Evolutionary conservation across 2,797 vertebrate genomes (phyloP).

Genomic region (Platyrinchus mystaceus): DNA sequence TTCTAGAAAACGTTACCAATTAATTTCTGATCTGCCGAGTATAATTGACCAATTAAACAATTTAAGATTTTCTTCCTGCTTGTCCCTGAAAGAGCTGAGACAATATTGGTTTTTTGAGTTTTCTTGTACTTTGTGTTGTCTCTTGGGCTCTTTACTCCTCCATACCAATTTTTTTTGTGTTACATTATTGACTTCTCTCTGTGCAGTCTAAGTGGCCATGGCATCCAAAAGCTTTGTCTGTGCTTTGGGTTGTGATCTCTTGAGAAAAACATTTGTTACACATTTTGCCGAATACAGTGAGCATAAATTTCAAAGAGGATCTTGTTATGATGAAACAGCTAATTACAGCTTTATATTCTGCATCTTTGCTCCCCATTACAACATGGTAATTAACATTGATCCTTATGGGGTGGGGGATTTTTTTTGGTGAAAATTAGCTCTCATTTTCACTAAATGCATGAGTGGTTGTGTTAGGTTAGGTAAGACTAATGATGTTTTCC

Average conservation of each 20-base stretch:
- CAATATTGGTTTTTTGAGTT: neutral
- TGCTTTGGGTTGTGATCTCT: neutral
- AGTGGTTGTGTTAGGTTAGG: neutral
- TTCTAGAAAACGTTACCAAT: neutral
- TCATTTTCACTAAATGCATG: constrained; percentile 11
- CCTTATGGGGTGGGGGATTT: neutral
- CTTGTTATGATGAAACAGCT: constrained; percentile 48
- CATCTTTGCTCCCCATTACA: constrained; percentile 33
- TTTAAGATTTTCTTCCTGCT: neutral
- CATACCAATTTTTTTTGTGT: neutral
- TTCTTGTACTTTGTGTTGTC: neutral
- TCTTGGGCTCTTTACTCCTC: neutral
- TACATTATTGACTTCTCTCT: neutral
- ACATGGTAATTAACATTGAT: constrained; percentile 67
- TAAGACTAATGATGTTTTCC: constrained; percentile 32
- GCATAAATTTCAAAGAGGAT: constrained; percentile 36
- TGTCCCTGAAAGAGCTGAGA: neutral
- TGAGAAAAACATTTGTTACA: neutral
- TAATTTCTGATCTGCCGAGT: neutral
- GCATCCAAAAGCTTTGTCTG: neutral
- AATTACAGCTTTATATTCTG: constrained; percentile 67
- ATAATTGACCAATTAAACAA: neutral
- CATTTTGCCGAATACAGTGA: neutral
- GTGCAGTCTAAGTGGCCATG: neutral
- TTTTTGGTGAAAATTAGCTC: constrained; percentile 46